phyloP scores from a whole-genome alignment of 2,888 invertebrate species.

The Trichogramma dendrolimi region DNA sequence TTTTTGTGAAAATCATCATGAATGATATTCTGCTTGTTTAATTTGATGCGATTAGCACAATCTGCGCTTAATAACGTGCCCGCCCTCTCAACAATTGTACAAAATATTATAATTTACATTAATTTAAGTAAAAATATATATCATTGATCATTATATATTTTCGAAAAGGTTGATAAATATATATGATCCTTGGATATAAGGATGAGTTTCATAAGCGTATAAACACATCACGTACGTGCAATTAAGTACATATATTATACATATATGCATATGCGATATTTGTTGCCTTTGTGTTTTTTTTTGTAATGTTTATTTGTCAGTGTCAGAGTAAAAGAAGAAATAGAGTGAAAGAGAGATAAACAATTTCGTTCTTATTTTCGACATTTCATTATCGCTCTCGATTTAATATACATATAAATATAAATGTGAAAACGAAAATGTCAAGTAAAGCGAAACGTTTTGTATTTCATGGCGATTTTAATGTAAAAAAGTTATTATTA shows the following conservation, averaged over 20 bases:
- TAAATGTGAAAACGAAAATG: background rate
- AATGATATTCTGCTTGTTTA: too few species aligned
- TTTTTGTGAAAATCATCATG: too few species aligned
- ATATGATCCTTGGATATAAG: constrained; percentile 9
- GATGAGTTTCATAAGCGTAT: constrained; percentile 5
- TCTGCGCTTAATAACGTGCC: background rate
- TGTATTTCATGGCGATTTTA: background rate
- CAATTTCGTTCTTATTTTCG: background rate
- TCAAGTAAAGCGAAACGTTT: background rate
- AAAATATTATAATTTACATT: constrained; percentile 20
- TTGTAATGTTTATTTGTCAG: constrained; percentile 15
- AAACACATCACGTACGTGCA: constrained; percentile 9
- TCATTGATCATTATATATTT: constrained; percentile 4
- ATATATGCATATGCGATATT: too few species aligned
- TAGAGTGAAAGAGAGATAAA: constrained; percentile 10
- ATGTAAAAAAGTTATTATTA: too few species aligned
- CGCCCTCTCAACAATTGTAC: constrained; percentile 11
- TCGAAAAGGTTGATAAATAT: constrained; percentile 1
- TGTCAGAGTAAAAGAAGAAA: constrained; percentile 22
- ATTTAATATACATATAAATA: background rate
- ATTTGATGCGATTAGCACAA: constrained; percentile 10
- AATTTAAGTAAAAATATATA: constrained; percentile 5
- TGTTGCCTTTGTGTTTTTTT: constrained; percentile 14
- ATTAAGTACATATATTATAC: constrained; percentile 12
- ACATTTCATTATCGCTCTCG: background rate